Percentiles rank a stretch among this genome's conserved stretches.
Evolutionary conservation across 2,888 invertebrate genomes (phyloP).

Genomic region (Alcis repandata): DNA sequence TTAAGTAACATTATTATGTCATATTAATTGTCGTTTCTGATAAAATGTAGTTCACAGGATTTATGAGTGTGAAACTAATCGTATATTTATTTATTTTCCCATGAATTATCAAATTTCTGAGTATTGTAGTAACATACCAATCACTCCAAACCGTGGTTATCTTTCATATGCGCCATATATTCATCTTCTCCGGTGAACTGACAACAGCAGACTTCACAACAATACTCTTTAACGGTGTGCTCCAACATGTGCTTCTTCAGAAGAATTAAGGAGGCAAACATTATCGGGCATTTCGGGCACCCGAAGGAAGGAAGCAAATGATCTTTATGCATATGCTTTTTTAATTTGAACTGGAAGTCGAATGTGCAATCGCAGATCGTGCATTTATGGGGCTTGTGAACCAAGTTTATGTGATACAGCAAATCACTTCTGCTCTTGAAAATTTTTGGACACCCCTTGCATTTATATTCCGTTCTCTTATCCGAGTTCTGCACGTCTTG

Average conservation of each 20-base stretch:
- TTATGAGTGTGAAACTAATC: no score
- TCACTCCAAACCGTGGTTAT: constrained; percentile 18
- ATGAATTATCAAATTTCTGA: no score
- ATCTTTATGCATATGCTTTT: neutral
- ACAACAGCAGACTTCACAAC: constrained; percentile 12
- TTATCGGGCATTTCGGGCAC: constrained; percentile 8
- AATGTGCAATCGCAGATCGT: constrained; percentile 67
- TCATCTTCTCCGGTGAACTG: neutral
- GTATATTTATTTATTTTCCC: no score
- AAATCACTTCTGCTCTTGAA: constrained; percentile 66
- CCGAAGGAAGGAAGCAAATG: neutral
- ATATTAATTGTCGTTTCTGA: no score
- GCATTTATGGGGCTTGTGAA: constrained; percentile 61
- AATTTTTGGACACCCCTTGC: constrained; percentile 67
- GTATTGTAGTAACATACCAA: neutral
- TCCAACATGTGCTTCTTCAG: neutral
- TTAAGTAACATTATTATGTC: no score
- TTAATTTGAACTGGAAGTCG: constrained; percentile 6
- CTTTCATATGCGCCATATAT: constrained; percentile 15
- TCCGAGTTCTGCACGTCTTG: neutral
- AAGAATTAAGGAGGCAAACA: neutral
- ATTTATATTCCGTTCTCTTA: constrained; percentile 19
- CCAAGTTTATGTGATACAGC: neutral
- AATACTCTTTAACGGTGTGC: neutral
- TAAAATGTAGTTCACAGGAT: no score